Base-by-base conservation (phyloP, 1,140 invertebrate species). In the Diorhabda elongata region DNA sequence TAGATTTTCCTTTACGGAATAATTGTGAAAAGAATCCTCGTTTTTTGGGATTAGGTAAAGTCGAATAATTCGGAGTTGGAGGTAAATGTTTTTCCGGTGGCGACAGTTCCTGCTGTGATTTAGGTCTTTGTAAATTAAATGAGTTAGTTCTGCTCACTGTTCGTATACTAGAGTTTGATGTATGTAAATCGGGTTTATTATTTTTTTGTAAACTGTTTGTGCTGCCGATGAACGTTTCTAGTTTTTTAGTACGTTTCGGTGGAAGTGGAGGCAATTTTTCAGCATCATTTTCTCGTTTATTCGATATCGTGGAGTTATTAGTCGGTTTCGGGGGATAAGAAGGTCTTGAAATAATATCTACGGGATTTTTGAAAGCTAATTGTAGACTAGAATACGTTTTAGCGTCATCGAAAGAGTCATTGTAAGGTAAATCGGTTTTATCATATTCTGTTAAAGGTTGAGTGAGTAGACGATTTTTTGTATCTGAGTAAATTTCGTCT, bases 291-390 rank as follows among this genome's bases (percentile, higher is more conserved):
- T 84, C 79, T 74, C 84, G 77, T 83, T 88, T 85, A 2, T 65
- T 65, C 6, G 42, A 44, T 11, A 44, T 3, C 9, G 26, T n/a
- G 9, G 58, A 83, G 66, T 73, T 7, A 78, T 5, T 71, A 71
- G 69, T 44, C 44, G 72, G 61, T 44, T 7, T 64, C 41, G 9
- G 52, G 3, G 77, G 78, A 8, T n/a, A 58, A n/a, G n/a, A 64
- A 26, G 26, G 58, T n/a, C 9, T 60, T 59, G 43, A 44, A 58
- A 70, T 74, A 43, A 91, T 86, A 5, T 86, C 75, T 1, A 92
- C 78, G 0, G 92, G 92, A 82, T 94, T 93, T 81, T 91, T 93
- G 85, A 94, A 94, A 0, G 93, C 93, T 76, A 93, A 84, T 77
- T 94, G 92, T 58, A 94, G 80, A 76, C 92, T 94, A 0, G 90